Percentiles rank a stretch among this genome's conserved stretches.
Conservation (phyloP, 2,888 invertebrate species). For the Macrophya annulata region DNA sequence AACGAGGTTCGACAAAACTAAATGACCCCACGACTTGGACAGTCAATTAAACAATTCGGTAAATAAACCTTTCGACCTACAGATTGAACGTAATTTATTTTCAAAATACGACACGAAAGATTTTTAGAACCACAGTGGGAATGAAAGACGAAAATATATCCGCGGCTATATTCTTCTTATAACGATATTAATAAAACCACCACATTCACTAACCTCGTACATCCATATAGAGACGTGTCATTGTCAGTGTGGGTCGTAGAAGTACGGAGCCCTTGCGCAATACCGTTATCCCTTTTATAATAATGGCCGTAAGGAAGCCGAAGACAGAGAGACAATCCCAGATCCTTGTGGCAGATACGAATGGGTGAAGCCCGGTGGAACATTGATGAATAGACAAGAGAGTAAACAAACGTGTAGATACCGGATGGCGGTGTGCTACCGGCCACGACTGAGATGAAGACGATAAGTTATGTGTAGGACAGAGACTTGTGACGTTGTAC, state of each 20-base stretch:
- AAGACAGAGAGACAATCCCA: slow-evolving; percentile 50
- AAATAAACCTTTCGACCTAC: not conserved
- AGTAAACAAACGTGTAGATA: slow-evolving; percentile 63
- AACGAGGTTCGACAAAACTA: not conserved
- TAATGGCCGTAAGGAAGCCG: slow-evolving; percentile 40
- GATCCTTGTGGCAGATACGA: slow-evolving; percentile 61
- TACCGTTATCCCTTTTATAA: slow-evolving; percentile 51
- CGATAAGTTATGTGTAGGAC: slow-evolving; percentile 42
- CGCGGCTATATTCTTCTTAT: not conserved
- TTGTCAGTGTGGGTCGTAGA: not conserved
- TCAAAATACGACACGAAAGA: no score
- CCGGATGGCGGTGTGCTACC: slow-evolving; percentile 64
- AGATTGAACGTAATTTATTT: no score
- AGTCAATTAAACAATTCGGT: not conserved
- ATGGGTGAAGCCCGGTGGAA: slow-evolving; percentile 64
- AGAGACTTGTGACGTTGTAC: slow-evolving; percentile 26
- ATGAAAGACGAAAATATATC: not conserved
- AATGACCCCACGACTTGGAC: not conserved
- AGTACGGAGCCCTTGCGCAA: slow-evolving; percentile 27
- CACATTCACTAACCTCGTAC: not conserved
- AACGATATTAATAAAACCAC: not conserved
- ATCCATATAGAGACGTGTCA: not conserved
- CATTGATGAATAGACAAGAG: slow-evolving; percentile 69
- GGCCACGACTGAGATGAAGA: slow-evolving; percentile 63
- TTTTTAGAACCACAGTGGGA: not conserved